Evolutionary conservation across 2,888 invertebrate genomes (phyloP).

Genomic region (Sarcophaga variegata): DNA sequence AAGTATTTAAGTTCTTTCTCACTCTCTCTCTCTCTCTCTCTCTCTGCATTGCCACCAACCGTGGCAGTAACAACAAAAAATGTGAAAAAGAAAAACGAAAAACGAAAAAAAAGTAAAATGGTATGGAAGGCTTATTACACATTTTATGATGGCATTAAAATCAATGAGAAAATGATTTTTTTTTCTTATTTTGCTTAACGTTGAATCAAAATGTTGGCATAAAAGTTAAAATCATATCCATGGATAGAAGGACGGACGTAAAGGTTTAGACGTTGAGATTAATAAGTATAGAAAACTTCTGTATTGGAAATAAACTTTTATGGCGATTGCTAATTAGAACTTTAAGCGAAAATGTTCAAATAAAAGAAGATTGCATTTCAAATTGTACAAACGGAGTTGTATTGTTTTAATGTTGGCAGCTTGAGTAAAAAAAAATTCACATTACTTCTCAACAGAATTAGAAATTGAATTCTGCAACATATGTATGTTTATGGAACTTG

Average conservation of each 20-base stretch:
- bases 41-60: background rate
- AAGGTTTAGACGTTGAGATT: background rate
- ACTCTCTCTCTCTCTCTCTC: no score
- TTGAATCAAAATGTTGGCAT: conserved; percentile 15
- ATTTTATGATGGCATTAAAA: conserved; percentile 52
- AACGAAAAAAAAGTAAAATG: background rate
- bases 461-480: no score
- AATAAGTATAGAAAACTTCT: conserved; percentile 1
- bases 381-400: no score
- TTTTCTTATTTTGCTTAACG: background rate
- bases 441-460: no score
- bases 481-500: no score
- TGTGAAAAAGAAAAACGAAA: no score
- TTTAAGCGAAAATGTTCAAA: background rate
- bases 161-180: conserved; percentile 33
- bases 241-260: background rate
- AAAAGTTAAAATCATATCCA: conserved; percentile 15
- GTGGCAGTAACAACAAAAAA: conserved; percentile 16
- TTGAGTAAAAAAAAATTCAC: no score
- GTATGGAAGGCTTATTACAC: conserved; percentile 46
- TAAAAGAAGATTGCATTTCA: background rate
- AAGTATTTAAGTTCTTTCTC: conserved; percentile 73
- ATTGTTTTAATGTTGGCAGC: no score
- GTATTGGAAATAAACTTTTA: no score
- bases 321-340: background rate